phyloP scores from a whole-genome alignment of 2,797 vertebrate species.

The Champsocephalus esox region DNA sequence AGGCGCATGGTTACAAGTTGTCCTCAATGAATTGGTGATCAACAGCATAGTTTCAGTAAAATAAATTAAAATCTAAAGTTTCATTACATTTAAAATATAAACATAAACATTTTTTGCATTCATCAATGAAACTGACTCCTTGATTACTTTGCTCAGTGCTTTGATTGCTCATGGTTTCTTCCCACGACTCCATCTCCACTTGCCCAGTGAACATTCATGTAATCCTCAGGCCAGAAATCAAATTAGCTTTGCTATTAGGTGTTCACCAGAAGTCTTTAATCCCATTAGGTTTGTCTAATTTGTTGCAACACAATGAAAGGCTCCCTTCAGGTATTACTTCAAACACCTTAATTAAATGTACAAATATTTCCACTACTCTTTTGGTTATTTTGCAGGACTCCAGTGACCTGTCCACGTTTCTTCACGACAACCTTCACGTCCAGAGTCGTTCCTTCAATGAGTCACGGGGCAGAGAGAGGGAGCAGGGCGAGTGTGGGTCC shows the following conservation, averaged over 20 bases:
- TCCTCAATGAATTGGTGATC: not conserved
- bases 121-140: constrained; percentile 39
- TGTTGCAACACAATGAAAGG: constrained; percentile 6
- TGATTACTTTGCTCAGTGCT: constrained; percentile 52
- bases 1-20: not conserved
- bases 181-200: constrained; percentile 25
- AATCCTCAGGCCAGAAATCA: constrained; percentile 34
- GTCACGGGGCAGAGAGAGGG: constrained; percentile 85
- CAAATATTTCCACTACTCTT: constrained; percentile 1
- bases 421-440: constrained; percentile 92
- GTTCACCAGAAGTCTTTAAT: constrained; percentile 6
- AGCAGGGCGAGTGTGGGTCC: constrained; percentile 88
- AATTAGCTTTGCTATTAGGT: constrained; percentile 31
- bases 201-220: constrained; percentile 32
- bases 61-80: not conserved
- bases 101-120: constrained; percentile 9
- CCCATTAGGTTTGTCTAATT: not conserved
- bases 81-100: not conserved
- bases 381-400: constrained; percentile 85
- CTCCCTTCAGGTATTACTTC: not conserved
- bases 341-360: not conserved
- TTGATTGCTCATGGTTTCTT: constrained; percentile 29
- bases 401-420: constrained; percentile 85
- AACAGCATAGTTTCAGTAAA: constrained; percentile 6
- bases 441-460: constrained; percentile 86